Evolutionary conservation across 2,113 vertebrate species (phyloP), one percentile per base, ranked within the genome.

Genomic region (Eolophus roseicapilla): DNA sequence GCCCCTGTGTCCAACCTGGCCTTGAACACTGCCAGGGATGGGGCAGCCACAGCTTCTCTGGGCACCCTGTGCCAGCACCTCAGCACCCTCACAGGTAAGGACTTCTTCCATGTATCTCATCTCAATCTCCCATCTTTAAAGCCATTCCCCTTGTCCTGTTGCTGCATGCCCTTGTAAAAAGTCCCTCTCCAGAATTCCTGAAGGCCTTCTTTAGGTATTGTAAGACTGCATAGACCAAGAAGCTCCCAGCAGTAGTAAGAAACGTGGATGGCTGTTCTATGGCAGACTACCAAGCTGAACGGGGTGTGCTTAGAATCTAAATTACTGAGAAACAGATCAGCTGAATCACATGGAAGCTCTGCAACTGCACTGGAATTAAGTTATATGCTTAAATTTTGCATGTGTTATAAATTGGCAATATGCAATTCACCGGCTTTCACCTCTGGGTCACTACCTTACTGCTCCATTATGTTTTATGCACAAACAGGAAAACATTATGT

Each of bases 401-500:
- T 63, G 46, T 77, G 44, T 67, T 82, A 85, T 83, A 92, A 92
- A 94, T 29, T 73, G 49, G 21, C 63, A 69, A 69, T 82, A 70
- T 18, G 39, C 49, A 82, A 94, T 16, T 46, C 62, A 93, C 43
- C 86, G n/a, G 33, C 83, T 84, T 90, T 92, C 93, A 95, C 90
- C 88, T 95, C 44, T 76, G 63, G 88, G 92, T 97, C 82, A 79
- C 41, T 50, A 49, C 31, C 59, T 96, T 96, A 84, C 62, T 77
- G 62, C 49, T 89, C 62, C 57, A 82, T 90, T 95, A 82, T 91
- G 82, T 92, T 85, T 95, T 89, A 82, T 70, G 53, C 37, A 87
- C 41, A 77, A 92, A 92, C 65, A 95, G 74, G 76, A 95, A 96
- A 95, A 92, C 44, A 86, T 82, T 84, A 76, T 69, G 46, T 25